phyloP scores from a whole-genome alignment of 2,113 vertebrate genomes.

The Cyprinodon brontotheroides region DNA sequence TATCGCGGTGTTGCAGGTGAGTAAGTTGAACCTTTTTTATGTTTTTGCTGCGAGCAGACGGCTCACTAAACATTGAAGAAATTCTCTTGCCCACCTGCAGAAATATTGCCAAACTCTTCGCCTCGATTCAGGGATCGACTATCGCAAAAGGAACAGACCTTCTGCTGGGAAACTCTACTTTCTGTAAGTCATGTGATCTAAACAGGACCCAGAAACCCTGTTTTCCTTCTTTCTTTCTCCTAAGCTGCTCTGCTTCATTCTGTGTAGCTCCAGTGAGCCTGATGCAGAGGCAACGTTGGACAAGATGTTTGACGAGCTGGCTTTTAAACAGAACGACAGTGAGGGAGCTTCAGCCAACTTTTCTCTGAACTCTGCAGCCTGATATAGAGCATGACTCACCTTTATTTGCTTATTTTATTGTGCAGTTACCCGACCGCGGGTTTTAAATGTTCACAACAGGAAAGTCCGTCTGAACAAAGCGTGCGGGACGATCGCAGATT shows the following conservation, averaged over 20 bases:
- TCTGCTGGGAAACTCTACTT: constrained; percentile 93
- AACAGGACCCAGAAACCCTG: too few relatives aligned
- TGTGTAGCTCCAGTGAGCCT: constrained; percentile 90
- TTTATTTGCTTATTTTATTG: constrained; percentile 6
- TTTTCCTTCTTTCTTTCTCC: constrained; percentile 16
- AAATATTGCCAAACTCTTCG: constrained; percentile 89
- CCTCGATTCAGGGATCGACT: constrained; percentile 95
- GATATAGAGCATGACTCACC: background rate
- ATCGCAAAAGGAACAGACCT: constrained; percentile 87
- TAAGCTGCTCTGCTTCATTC: background rate
- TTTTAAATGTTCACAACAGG: constrained; percentile 93
- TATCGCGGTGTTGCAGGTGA: constrained; percentile 95
- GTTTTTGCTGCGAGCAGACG: rapidly evolving
- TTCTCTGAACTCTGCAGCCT: constrained; percentile 4
- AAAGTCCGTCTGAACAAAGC: constrained; percentile 92
- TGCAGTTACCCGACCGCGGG: constrained; percentile 95
- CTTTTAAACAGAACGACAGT: constrained; percentile 99
- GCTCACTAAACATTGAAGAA: background rate
- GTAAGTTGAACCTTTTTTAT: background rate
- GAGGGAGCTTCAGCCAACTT: constrained; percentile 83
- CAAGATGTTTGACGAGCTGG: constrained; percentile 98
- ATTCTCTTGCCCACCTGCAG: constrained; percentile 61
- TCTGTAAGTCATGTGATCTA: constrained; percentile 83
- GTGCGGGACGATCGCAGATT: constrained; percentile 94
- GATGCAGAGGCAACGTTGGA: constrained; percentile 90